phyloP scores from a whole-genome alignment of 2,888 invertebrate species.

The Tillus elongatus region DNA sequence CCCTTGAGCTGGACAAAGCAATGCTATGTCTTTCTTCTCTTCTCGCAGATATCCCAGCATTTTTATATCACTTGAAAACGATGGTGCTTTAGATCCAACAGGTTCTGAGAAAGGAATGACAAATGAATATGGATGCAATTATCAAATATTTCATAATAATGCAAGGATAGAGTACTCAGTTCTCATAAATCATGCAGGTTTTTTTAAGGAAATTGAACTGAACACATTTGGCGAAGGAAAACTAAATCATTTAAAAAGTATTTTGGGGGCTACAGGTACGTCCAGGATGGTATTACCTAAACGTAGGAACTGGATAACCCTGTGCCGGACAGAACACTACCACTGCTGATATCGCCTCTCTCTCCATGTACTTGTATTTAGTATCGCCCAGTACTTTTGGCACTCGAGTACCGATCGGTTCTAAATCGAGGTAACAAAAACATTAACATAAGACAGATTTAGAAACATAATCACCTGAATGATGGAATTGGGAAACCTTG shows the following conservation, averaged over 20 bases:
- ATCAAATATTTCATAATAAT: too few relatives aligned
- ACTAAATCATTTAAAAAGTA: too few relatives aligned
- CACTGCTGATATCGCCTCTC: constrained; percentile 34
- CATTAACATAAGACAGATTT: too few relatives aligned
- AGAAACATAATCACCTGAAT: constrained; percentile 40
- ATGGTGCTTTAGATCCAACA: constrained; percentile 56
- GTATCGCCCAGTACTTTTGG: constrained; percentile 40
- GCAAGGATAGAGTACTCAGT: too few relatives aligned
- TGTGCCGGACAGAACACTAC: constrained; percentile 68
- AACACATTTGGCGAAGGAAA: too few relatives aligned
- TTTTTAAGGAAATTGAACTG: too few relatives aligned
- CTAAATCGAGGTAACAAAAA: too few relatives aligned
- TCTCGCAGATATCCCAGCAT: constrained; percentile 42
- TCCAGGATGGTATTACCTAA: constrained; percentile 47
- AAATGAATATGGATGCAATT: background rate
- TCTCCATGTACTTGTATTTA: constrained; percentile 26
- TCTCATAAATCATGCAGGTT: too few relatives aligned
- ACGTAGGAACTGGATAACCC: constrained; percentile 56
- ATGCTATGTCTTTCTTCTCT: constrained; percentile 44
- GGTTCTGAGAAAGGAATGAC: constrained; percentile 43
- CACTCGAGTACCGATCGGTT: constrained; percentile 41
- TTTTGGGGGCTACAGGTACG: too few relatives aligned
- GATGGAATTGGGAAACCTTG: constrained; percentile 51
- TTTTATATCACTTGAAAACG: constrained; percentile 57
- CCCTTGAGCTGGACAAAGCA: constrained; percentile 61